Conservation (phyloP, 1,140 invertebrate genomes). For the Diprion similis region DNA sequence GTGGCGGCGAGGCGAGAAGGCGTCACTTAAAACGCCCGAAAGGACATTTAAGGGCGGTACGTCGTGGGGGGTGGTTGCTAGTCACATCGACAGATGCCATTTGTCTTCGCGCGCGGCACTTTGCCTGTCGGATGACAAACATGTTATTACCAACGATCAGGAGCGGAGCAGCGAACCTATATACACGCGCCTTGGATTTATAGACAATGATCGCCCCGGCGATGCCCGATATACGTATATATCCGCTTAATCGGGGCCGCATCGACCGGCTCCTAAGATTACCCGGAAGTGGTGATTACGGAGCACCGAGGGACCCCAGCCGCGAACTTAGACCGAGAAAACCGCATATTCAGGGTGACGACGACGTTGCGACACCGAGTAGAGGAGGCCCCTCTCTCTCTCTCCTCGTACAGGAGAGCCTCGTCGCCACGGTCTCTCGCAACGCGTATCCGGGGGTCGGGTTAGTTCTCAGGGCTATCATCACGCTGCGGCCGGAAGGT, state of each 20-base stretch:
- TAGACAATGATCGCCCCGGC: slow-evolving; percentile 7
- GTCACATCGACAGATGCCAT: slow-evolving; percentile 36
- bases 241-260: background rate
- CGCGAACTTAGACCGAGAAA: background rate
- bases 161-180: background rate
- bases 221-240: background rate
- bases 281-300: background rate
- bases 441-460: slow-evolving; percentile 59
- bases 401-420: slow-evolving; percentile 46
- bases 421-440: no score
- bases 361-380: no score
- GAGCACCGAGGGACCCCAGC: background rate
- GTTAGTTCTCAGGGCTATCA: slow-evolving; percentile 64
- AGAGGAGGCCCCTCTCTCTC: slow-evolving; percentile 29
- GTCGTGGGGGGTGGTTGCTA: slow-evolving; percentile 28
- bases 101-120: slow-evolving; percentile 44
- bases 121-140: slow-evolving; percentile 41
- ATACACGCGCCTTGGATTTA: slow-evolving; percentile 16
- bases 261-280: slow-evolving; percentile 4
- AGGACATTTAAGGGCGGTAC: slow-evolving; percentile 61
- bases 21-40: slow-evolving; percentile 64
- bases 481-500: slow-evolving; percentile 23
- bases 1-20: slow-evolving; percentile 39
- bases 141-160: slow-evolving; percentile 30
- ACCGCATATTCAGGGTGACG: background rate